A percentile compares a stretch with the other conserved stretches of the same genome.
Evolutionary conservation across 2,888 invertebrate genomes (phyloP).

Genomic region (Campaea margaritaria): DNA sequence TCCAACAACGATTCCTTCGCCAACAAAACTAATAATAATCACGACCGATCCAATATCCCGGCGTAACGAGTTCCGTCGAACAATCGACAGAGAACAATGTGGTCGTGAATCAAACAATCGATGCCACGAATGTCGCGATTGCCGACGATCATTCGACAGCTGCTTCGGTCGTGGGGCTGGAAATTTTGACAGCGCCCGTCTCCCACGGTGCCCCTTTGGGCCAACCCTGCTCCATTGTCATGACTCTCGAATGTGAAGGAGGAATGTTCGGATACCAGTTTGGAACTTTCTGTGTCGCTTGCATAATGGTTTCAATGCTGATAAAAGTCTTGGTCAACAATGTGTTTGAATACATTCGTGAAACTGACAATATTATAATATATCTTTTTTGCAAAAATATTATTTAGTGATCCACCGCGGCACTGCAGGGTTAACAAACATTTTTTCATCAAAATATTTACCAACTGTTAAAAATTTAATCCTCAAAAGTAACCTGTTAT

Average conservation of each 20-base stretch:
- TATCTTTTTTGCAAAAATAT: no score
- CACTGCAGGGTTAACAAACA: no score
- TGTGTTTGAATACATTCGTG: background rate
- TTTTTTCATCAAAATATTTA: no score
- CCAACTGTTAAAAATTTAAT: no score
- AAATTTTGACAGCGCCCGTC: constrained; percentile 66
- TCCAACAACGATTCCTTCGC: constrained; percentile 33
- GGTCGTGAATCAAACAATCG: constrained; percentile 78
- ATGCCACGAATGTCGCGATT: constrained; percentile 63
- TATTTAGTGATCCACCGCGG: no score
- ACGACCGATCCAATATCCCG: constrained; percentile 34
- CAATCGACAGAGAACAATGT: constrained; percentile 72
- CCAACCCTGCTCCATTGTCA: constrained; percentile 47
- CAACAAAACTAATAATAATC: constrained; percentile 53
- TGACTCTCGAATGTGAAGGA: constrained; percentile 30
- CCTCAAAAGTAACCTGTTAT: no score
- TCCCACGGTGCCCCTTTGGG: constrained; percentile 70
- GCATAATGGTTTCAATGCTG: background rate
- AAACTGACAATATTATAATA: no score
- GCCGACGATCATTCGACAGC: constrained; percentile 65
- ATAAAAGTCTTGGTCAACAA: constrained; percentile 15
- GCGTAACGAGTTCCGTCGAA: constrained; percentile 56
- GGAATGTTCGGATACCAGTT: constrained; percentile 50
- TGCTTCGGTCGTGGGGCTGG: constrained; percentile 49
- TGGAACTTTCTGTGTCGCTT: constrained; percentile 17